These are phyloP conservation scores for Chromoteleia sp. DNA, from an alignment of 2,888 invertebrate species.

Conservation along the genomic window DNA sequence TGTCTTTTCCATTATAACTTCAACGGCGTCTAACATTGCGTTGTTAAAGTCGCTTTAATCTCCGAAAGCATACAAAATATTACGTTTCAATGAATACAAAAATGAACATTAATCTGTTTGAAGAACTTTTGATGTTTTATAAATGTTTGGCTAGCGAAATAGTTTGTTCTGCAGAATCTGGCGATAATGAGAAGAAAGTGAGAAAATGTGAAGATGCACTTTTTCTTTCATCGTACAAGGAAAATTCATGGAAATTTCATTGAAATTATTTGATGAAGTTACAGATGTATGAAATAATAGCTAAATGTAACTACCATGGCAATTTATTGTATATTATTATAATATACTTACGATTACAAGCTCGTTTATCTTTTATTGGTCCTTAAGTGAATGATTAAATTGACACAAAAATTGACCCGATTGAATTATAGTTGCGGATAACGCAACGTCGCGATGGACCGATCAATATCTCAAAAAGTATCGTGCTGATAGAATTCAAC, in stretches of 20 bases:
- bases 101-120: not conserved
- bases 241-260: no score
- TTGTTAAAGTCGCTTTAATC: constrained; percentile 48
- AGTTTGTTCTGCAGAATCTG: no score
- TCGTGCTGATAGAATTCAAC: constrained; percentile 24
- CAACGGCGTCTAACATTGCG: constrained; percentile 17
- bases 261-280: no score
- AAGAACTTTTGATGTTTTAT: not conserved
- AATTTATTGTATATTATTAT: no score
- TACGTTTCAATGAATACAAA: constrained; percentile 42
- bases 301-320: no score
- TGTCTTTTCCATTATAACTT: constrained; percentile 47
- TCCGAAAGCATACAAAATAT: constrained; percentile 13
- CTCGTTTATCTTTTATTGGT: no score
- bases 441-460: constrained; percentile 10
- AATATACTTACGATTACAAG: no score
- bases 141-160: no score
- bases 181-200: no score
- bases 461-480: constrained; percentile 31
- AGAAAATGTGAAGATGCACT: no score
- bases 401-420: not conserved
- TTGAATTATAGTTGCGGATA: constrained; percentile 6
- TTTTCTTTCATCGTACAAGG: no score
- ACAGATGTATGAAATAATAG: no score
- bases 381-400: not conserved